Base-by-base conservation (phyloP, 2,888 invertebrate genomes). In the Mythimna impura region DNA sequence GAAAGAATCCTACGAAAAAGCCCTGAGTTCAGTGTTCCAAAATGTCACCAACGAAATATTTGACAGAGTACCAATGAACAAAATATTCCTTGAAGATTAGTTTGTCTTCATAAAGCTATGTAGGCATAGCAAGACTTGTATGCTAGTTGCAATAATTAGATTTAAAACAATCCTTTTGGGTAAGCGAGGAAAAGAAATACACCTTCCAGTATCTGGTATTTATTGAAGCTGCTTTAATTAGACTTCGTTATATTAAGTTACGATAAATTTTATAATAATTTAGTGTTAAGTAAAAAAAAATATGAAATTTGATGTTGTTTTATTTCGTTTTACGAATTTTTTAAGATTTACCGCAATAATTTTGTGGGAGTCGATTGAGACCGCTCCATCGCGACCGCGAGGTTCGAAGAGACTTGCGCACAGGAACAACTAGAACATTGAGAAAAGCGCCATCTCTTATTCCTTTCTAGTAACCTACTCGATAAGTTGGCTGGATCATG, bases 11-110 rank as follows among this genome's bases (percentile, higher is more conserved):
- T 98, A 98, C 90, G 97, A 98, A 85, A 96, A 97, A 74, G 97
- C 97, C 14, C 97, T 98, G 73, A 97, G 97, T 61, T 88, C 97
- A 0, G 97, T 98, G 0, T 98, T 98, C 91, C 95, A 96, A 55
- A 96, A 97, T 63, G 95, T 98, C 20, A 96, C 97, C 0, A 97
- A 98, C 87, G 96, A 97, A 82, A 96, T 98, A 80, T 98, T 98
- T 86, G 97, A 97, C 75, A 97, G 96, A 84, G 97, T 98, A 25
- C 97, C 98, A 3, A 96, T 97, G 89, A 96, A 97, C 82, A 96
- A 97, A 83, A 97, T 98, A 83, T 97, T 97, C 88, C 92, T 96
- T 55, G 96, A 93, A 75, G 91, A 94, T 40, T 92, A 90, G 88
- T 43, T 82, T 71, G 67, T 61, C 71, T 68, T 57, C 20, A 40